Evolutionary conservation across 2,888 invertebrate genomes (phyloP), one percentile per base, ranked within the genome.

Genomic region (Yponomeuta plumbellus): DNA sequence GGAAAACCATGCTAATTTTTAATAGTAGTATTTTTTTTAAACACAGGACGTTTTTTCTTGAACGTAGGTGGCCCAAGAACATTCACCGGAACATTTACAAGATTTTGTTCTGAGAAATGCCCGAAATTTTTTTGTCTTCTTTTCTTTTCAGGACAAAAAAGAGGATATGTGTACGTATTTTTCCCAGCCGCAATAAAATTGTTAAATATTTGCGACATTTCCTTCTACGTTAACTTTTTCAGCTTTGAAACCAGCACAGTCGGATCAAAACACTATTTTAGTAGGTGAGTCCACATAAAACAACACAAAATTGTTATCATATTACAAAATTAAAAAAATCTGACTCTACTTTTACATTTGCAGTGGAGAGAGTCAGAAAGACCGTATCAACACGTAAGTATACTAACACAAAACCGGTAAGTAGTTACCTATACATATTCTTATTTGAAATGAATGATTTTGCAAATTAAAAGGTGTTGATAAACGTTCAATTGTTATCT

Each of bases 311-410:
- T 34, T 13, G 11, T 64, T 22, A 8, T 63, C 44, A 44, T 11
- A 5, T 40, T 17, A n/a, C 20, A 11, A 44, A 64, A 21, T 61
- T 64, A 21, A 44, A 65, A 26, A 63, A 3, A 66, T 67, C 68
- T 63, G n/a, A 52, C 64, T 39, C 67, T 26, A 22, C 68, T 66
- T 69, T 67, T 67, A 40, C 22, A 20, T 66, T 84, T 81, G 70
- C 83, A 87, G 86, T 86, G 70, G 85, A 88, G 75, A 77, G 86
- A 66, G 69, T 77, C 2, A 80, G 73, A 71, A 84, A 76, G 67
- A 67, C 68, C 1, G 78, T 76, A 17, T 68, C 76, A 17, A 69
- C 76, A 61, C 62, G n/a, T 20, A 59, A 59, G 58, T 20, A 20
- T 21, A 13, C 13, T 6, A 58, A 59, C 3, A 52, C 4, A n/a